phyloP scores from a whole-genome alignment of 37 sponge, comb jelly and placozoan species.

The Axinella damicornis region DNA sequence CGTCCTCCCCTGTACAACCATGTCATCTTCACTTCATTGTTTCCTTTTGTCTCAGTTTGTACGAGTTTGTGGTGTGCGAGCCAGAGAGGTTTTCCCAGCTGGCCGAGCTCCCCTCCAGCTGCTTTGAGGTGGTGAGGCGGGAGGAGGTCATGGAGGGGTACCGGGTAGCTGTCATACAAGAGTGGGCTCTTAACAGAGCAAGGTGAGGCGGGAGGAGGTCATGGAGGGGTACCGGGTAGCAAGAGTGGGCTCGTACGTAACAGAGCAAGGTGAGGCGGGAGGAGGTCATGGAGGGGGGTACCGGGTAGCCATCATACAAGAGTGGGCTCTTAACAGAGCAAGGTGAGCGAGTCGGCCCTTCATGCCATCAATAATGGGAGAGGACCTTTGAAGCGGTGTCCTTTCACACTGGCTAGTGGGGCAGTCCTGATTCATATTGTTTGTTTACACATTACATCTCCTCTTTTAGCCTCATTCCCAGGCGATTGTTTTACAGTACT shows the following conservation, averaged over 20 bases:
- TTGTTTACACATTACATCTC: background rate
- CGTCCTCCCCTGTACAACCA: too few relatives aligned
- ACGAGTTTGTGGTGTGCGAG: conserved; percentile 73
- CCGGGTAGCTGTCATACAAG: conserved; percentile 54
- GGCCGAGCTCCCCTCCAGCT: conserved; percentile 8
- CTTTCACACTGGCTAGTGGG: too few relatives aligned
- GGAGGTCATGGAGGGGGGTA: conserved; percentile 57
- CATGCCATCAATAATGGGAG: too few relatives aligned
- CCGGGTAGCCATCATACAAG: conserved; percentile 54
- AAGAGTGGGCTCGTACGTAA: conserved; percentile 64
- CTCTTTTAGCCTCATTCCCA: too few relatives aligned
- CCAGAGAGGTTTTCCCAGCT: conserved; percentile 11
- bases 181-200: conserved; percentile 62
- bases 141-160: conserved; percentile 48
- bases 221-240: conserved; percentile 63
- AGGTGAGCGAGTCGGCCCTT: conserved; percentile 18
- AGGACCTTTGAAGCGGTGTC: too few relatives aligned
- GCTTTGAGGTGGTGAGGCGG: conserved; percentile 37
- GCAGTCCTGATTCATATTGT: background rate
- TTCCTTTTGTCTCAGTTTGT: background rate
- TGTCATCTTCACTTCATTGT: too few relatives aligned
- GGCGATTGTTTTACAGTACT: too few relatives aligned
- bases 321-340: conserved; percentile 52
- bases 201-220: conserved; percentile 2
- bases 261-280: conserved; percentile 9